These are phyloP conservation scores for Bilobella aurantiaca DNA, from an alignment of 1,140 invertebrate genomes.

Conservation along the genomic window DNA sequence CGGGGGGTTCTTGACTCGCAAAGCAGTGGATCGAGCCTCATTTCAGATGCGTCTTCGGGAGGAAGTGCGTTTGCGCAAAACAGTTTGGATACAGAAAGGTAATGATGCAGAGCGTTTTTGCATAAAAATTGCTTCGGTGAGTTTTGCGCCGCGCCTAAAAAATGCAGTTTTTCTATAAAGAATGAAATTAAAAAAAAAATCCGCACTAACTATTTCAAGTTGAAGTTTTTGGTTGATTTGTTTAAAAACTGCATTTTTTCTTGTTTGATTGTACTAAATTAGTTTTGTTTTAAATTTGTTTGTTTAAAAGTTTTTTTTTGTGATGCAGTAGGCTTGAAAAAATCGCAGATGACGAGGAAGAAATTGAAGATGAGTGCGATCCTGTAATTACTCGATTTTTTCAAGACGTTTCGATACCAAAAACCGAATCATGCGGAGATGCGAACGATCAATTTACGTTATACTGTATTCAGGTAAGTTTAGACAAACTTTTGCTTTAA, in stretches of 20 bases:
- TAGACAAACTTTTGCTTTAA: background rate
- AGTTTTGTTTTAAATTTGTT: too few species aligned
- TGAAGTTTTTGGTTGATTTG: background rate
- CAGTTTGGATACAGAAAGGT: conserved; percentile 18
- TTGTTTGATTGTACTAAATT: background rate
- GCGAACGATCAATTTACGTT: conserved; percentile 37
- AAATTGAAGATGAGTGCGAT: conserved; percentile 34
- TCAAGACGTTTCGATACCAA: conserved; percentile 38
- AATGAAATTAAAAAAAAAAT: too few species aligned
- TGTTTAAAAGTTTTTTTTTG: conserved; percentile 13
- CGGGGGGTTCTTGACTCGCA: conserved; percentile 18
- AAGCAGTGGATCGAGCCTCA: conserved; percentile 21
- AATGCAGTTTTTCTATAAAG: too few species aligned
- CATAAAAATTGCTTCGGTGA: too few species aligned
- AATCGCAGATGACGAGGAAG: conserved; percentile 37
- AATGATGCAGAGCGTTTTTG: too few species aligned
- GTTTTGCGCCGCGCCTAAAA: too few species aligned
- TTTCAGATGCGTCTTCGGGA: conserved; percentile 15
- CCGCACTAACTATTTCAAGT: too few species aligned
- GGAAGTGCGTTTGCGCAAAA: conserved; percentile 16
- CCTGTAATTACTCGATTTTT: conserved; percentile 38
- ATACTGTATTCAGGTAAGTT: conserved; percentile 39
- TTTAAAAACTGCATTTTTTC: background rate
- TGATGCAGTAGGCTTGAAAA: conserved; percentile 31
- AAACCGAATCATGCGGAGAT: conserved; percentile 37